Evolutionary conservation across 2,797 vertebrate species (phyloP).

Genomic region (Sphaeramia orbicularis): DNA sequence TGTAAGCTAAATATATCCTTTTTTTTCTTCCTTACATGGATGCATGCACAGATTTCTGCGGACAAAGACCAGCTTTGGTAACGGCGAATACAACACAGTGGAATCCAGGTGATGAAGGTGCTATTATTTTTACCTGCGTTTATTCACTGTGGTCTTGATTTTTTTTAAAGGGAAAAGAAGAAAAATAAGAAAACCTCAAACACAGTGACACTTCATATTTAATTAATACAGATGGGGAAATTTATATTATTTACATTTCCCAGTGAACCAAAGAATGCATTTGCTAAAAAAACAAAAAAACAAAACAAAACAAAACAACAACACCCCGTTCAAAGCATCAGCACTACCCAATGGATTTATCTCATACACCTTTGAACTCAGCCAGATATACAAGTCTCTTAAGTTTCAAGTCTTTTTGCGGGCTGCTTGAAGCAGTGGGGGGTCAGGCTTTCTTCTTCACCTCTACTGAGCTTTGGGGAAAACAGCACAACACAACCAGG

Average conservation of each 20-base stretch:
- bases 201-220: not conserved
- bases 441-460: constrained; percentile 52
- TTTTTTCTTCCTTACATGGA: constrained; percentile 46
- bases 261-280: constrained; percentile 1
- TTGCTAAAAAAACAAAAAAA: constrained; percentile 17
- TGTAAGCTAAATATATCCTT: constrained; percentile 56
- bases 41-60: constrained; percentile 81
- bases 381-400: constrained; percentile 47
- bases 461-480: constrained; percentile 32
- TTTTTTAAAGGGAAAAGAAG: not conserved
- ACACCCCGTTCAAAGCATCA: constrained; percentile 53
- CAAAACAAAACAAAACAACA: constrained; percentile 39
- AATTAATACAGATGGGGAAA: not conserved
- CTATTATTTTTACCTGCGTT: not conserved
- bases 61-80: constrained; percentile 87
- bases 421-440: constrained; percentile 30
- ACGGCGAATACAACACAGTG: constrained; percentile 53
- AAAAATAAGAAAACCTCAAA: too few species aligned
- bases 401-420: constrained; percentile 51
- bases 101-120: constrained; percentile 71
- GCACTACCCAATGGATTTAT: constrained; percentile 41
- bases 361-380: constrained; percentile 60
- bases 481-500: constrained; percentile 30
- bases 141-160: too few species aligned
- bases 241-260: constrained; percentile 20